phyloP scores from a whole-genome alignment of 2,113 vertebrate species.

The Hypanus sabinus region DNA sequence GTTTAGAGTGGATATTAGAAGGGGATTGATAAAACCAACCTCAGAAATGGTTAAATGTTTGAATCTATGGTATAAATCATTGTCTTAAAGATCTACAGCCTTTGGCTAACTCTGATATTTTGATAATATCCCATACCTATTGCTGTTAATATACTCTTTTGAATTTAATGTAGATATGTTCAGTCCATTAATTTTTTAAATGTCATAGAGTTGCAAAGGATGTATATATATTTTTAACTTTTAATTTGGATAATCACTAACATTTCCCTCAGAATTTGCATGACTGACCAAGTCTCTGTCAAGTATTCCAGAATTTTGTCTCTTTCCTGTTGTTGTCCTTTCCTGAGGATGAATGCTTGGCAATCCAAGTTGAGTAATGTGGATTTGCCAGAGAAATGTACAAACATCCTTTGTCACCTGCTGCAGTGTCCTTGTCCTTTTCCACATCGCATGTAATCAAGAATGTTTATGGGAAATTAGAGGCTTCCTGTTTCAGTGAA shows the following conservation, averaged over 20 bases:
- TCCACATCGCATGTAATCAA: slow-evolving; percentile 44
- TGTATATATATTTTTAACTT: not conserved
- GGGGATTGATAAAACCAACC: too few species aligned
- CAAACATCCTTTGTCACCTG: slow-evolving; percentile 62
- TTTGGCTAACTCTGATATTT: not conserved
- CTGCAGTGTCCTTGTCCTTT: slow-evolving; percentile 50
- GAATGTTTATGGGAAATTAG: slow-evolving; percentile 50
- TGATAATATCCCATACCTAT: not conserved
- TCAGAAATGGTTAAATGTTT: not conserved
- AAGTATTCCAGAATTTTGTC: slow-evolving; percentile 48
- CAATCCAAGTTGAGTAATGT: slow-evolving; percentile 46
- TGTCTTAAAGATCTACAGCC: not conserved
- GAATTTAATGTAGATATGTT: not conserved
- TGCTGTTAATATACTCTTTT: not conserved
- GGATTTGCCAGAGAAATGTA: slow-evolving; percentile 48
- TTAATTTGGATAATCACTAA: not conserved
- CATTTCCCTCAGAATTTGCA: slow-evolving; percentile 41
- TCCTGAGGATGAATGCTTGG: slow-evolving; percentile 62
- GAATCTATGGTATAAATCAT: not conserved
- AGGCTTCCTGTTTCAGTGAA: slow-evolving; percentile 51
- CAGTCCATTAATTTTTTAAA: not conserved
- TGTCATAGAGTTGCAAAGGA: too few species aligned
- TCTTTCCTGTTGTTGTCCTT: slow-evolving; percentile 47
- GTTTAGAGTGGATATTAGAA: too few species aligned
- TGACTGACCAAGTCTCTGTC: slow-evolving; percentile 33